Evolutionary conservation across 2,797 vertebrate genomes (phyloP).

Genomic region (Allobates femoralis): DNA sequence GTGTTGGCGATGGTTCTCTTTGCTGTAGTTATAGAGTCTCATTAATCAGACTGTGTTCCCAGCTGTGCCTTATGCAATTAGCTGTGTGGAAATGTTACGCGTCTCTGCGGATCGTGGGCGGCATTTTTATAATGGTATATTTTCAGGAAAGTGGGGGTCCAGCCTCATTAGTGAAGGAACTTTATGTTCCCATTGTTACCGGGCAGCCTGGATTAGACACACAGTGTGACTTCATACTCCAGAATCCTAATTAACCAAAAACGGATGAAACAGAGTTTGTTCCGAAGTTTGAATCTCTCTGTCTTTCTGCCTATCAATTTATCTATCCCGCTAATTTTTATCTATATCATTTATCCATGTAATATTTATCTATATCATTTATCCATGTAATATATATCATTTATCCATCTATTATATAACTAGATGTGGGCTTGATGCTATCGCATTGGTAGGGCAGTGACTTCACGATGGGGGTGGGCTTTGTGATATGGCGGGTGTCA

Average conservation of each 20-base stretch:
- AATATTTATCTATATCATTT: background rate
- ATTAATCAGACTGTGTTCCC: constrained; percentile 56
- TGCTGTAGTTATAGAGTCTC: constrained; percentile 39
- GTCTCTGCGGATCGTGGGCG: constrained; percentile 58
- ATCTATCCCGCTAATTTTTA: background rate
- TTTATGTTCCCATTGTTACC: constrained; percentile 31
- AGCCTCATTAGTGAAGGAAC: constrained; percentile 53
- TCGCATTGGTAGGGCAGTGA: too few species aligned
- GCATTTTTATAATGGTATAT: constrained; percentile 57
- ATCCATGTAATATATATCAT: background rate
- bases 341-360: constrained; percentile 14
- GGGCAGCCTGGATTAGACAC: constrained; percentile 38
- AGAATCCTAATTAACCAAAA: constrained; percentile 39
- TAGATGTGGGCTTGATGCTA: too few species aligned
- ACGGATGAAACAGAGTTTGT: background rate
- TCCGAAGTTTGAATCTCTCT: background rate
- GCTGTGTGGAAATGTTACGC: constrained; percentile 57
- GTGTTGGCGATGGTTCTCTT: background rate
- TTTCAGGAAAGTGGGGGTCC: constrained; percentile 49
- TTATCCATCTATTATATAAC: too few species aligned
- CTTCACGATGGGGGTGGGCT: too few species aligned
- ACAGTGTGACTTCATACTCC: constrained; percentile 44
- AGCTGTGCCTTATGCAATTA: constrained; percentile 56
- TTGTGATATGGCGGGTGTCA: too few species aligned
- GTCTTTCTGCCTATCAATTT: background rate